These are phyloP conservation scores for Drosophila yakuba DNA, from an alignment of 1,140 invertebrate species.

Conservation along the genomic window DNA sequence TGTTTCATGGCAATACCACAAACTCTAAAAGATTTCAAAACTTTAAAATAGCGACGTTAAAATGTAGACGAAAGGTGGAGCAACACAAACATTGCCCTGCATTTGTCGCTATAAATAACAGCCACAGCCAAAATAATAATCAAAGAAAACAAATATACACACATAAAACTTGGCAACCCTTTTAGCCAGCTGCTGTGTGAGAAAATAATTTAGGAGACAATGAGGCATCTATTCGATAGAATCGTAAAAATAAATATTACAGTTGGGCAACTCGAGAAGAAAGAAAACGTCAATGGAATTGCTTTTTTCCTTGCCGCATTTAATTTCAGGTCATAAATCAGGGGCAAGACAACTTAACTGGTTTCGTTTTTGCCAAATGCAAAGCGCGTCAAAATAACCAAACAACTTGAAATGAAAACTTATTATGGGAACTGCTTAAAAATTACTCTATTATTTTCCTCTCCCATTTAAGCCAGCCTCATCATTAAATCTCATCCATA, in stretches of 20 bases:
- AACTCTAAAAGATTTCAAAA: constrained; percentile 52
- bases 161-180: constrained; percentile 70
- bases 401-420: constrained; percentile 15
- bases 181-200: constrained; percentile 55
- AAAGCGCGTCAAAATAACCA: constrained; percentile 31
- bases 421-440: constrained; percentile 10
- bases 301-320: constrained; percentile 36
- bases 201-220: constrained; percentile 57
- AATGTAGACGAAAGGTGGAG: constrained; percentile 41
- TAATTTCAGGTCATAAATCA: constrained; percentile 71
- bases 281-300: constrained; percentile 35
- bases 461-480: not conserved
- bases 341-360: constrained; percentile 32
- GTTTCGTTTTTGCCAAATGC: constrained; percentile 26
- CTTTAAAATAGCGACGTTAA: constrained; percentile 58
- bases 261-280: constrained; percentile 51
- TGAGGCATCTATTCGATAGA: constrained; percentile 31
- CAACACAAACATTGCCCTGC: constrained; percentile 67
- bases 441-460: constrained; percentile 22
- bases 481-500: constrained; percentile 25
- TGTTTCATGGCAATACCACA: constrained; percentile 19
- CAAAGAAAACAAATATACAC: constrained; percentile 47
- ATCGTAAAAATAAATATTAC: constrained; percentile 67
- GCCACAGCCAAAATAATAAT: constrained; percentile 64
- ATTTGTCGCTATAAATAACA: constrained; percentile 77